Conservation (phyloP, 2,797 vertebrate genomes). For the Cercopithecus diana region DNA sequence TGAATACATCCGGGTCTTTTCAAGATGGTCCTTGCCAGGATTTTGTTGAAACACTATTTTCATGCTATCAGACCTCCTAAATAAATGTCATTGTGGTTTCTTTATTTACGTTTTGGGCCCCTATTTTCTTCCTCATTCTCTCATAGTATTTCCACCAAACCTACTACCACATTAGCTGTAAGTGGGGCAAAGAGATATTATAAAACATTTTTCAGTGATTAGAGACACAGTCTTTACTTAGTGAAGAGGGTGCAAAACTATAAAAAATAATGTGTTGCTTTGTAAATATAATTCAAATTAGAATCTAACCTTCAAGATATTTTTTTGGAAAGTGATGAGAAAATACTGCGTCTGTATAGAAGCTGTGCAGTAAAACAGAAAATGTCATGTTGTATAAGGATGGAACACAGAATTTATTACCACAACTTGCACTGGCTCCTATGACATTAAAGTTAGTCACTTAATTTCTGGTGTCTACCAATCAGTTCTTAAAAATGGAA, state of each 20-base stretch:
- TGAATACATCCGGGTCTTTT: background rate
- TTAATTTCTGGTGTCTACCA: background rate
- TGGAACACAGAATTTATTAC: background rate
- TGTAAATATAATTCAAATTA: constrained; percentile 43
- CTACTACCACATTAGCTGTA: background rate
- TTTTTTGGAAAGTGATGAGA: background rate
- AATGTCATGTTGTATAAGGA: background rate
- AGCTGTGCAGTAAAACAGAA: background rate
- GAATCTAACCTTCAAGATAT: background rate
- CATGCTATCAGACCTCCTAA: background rate
- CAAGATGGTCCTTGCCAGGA: background rate
- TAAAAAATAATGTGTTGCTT: background rate
- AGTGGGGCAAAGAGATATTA: background rate
- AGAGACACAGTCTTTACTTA: background rate
- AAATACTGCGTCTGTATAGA: background rate
- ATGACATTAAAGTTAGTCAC: background rate
- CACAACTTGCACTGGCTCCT: background rate
- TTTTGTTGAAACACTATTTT: background rate
- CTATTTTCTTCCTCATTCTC: background rate
- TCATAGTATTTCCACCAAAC: background rate
- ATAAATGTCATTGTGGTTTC: background rate
- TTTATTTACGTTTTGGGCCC: background rate
- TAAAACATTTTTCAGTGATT: background rate
- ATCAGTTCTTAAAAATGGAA: constrained; percentile 27
- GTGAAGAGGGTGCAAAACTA: background rate